Evolutionary conservation across 1,140 invertebrate genomes (phyloP).

Genomic region (Hetaerina americana): DNA sequence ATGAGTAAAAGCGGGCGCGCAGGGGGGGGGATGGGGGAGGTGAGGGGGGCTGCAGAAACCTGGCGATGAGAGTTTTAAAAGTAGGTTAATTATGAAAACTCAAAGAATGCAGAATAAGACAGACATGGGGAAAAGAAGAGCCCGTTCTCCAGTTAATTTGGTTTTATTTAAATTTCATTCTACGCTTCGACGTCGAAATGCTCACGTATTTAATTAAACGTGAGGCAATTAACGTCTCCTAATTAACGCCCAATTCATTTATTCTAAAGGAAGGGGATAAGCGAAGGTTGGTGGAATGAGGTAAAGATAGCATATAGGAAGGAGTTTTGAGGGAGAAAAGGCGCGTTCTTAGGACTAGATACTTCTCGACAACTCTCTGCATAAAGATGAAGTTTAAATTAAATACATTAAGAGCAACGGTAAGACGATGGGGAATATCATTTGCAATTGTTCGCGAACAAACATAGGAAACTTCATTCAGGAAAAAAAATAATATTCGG

Average conservation of each 20-base stretch:
- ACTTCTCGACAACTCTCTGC: background rate
- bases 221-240: background rate
- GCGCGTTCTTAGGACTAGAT: background rate
- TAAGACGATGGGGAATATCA: background rate
- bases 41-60: background rate
- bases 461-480: background rate
- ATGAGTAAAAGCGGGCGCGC: background rate
- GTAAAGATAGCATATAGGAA: too few relatives aligned
- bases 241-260: background rate
- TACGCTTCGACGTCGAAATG: background rate
- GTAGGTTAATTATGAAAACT: background rate
- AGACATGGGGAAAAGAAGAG: background rate
- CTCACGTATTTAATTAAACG: background rate
- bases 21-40: background rate
- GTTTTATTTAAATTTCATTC: conserved; percentile 1
- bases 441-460: background rate
- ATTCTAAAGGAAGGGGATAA: background rate
- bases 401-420: background rate
- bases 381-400: background rate
- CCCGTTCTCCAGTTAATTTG: background rate
- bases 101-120: background rate
- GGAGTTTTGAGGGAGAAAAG: too few relatives aligned
- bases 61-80: background rate
- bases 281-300: background rate
- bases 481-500: too few relatives aligned